Evolutionary conservation across 1,140 invertebrate species (phyloP).

Genomic region (Ceratoteleas bidentatus): DNA sequence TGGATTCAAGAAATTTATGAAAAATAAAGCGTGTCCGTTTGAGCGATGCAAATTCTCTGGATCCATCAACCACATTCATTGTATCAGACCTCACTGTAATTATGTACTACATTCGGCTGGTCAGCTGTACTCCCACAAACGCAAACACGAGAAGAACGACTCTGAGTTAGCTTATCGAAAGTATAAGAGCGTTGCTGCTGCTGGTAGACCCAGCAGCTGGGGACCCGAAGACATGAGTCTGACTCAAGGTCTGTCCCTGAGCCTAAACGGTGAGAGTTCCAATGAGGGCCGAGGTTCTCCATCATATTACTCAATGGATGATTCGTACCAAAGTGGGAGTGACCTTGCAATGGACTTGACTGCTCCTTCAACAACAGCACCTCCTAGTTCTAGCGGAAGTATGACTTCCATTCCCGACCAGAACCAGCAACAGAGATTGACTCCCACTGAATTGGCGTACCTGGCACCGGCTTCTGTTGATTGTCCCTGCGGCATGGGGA

Average conservation of each 20-base stretch:
- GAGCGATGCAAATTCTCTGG: slow-evolving; percentile 95
- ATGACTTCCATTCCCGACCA: slow-evolving; percentile 50
- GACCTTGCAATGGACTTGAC: slow-evolving; percentile 79
- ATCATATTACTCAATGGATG: slow-evolving; percentile 78
- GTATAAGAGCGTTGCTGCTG: slow-evolving; percentile 85
- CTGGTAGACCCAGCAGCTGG: slow-evolving; percentile 68
- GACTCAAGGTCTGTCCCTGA: slow-evolving; percentile 73
- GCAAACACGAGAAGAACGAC: slow-evolving; percentile 97
- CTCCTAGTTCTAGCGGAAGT: slow-evolving; percentile 67
- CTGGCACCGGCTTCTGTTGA: slow-evolving; percentile 70
- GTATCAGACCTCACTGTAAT: slow-evolving; percentile 96
- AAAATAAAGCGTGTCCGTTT: slow-evolving; percentile 96
- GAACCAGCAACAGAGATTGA: slow-evolving; percentile 67
- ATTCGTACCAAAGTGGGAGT: slow-evolving; percentile 79
- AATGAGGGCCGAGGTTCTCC: slow-evolving; percentile 81
- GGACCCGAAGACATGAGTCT: slow-evolving; percentile 60
- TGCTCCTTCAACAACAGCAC: slow-evolving; percentile 69
- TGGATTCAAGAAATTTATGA: slow-evolving; percentile 99
- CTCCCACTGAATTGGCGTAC: slow-evolving; percentile 70
- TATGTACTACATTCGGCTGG: slow-evolving; percentile 98
- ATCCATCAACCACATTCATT: slow-evolving; percentile 99
- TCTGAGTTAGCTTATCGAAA: slow-evolving; percentile 91
- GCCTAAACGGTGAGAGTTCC: slow-evolving; percentile 80
- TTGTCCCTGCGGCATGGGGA: slow-evolving; percentile 73
- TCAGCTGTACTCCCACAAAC: slow-evolving; percentile 98